A percentile compares a stretch with the other conserved stretches of the same genome.
These are phyloP conservation scores for Pangasius krempfi DNA, from an alignment of 2,797 vertebrate genomes.

Conservation along the genomic window DNA sequence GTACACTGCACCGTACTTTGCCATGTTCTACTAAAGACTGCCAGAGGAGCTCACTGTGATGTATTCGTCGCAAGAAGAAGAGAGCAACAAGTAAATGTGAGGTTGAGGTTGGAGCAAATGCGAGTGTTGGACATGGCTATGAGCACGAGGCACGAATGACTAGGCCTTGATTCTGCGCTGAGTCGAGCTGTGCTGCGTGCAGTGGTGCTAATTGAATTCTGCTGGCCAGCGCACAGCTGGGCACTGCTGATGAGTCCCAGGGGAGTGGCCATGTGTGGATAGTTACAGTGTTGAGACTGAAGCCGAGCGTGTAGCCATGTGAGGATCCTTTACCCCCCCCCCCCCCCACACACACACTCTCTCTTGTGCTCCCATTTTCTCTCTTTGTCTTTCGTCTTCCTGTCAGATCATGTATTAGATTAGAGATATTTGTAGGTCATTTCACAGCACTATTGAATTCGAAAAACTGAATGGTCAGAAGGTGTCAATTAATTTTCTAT, in stretches of 20 bases:
- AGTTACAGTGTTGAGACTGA: constrained; percentile 79
- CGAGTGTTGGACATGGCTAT: not conserved
- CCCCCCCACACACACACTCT: not conserved
- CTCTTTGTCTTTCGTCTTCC: constrained; percentile 5
- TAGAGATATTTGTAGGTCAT: not conserved
- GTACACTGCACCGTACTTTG: not conserved
- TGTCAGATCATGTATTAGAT: not conserved
- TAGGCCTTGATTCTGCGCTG: not conserved
- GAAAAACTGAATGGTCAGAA: not conserved
- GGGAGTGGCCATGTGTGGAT: constrained; percentile 79
- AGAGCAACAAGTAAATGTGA: not conserved
- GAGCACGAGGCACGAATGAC: not conserved
- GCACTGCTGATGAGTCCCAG: constrained; percentile 80
- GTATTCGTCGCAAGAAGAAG: not conserved
- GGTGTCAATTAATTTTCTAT: not conserved
- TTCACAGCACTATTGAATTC: not conserved
- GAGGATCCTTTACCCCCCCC: constrained; percentile 64
- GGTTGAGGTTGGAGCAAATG: not conserved
- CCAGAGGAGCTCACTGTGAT: not conserved
- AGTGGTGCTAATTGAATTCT: constrained; percentile 79
- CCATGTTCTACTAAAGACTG: not conserved
- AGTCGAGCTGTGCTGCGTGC: constrained; percentile 57
- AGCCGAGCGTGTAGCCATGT: constrained; percentile 70
- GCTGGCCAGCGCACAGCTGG: constrained; percentile 81
- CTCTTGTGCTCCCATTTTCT: not conserved